Percentiles rank a stretch among this genome's conserved stretches.
These are phyloP conservation scores for Drosophila carrolli DNA, from an alignment of 1,140 invertebrate genomes.

Conservation along the genomic window DNA sequence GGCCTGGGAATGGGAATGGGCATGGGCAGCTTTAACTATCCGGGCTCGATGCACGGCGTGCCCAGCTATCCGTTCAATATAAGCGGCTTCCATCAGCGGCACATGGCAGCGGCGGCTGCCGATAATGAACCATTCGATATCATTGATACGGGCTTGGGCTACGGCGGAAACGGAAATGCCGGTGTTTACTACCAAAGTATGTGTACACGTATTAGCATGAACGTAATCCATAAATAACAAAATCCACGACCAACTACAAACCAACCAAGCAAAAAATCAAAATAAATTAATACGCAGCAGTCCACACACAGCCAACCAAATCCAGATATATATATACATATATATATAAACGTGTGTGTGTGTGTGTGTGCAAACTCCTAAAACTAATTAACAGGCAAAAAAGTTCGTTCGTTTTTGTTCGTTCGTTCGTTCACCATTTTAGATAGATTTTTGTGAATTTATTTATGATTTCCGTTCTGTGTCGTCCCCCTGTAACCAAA, in stretches of 20 bases:
- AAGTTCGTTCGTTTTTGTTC: conserved; percentile 36
- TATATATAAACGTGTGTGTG: conserved; percentile 13
- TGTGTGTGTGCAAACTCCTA: conserved; percentile 35
- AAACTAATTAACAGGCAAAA: conserved; percentile 47
- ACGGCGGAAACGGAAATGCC: conserved; percentile 74
- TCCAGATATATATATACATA: neutral
- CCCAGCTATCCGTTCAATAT: conserved; percentile 84
- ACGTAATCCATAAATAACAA: conserved; percentile 70
- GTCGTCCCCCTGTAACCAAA: conserved; percentile 73
- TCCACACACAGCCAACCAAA: conserved; percentile 14
- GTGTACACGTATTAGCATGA: conserved; percentile 80
- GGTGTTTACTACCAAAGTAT: conserved; percentile 83
- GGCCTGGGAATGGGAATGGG: conserved; percentile 16
- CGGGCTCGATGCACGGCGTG: conserved; percentile 75
- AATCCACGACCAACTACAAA: conserved; percentile 36
- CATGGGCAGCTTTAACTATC: conserved; percentile 70
- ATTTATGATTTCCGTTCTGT: conserved; percentile 64
- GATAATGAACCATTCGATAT: conserved; percentile 80
- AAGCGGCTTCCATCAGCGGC: conserved; percentile 82
- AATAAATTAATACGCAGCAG: conserved; percentile 25
- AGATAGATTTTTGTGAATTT: conserved; percentile 50
- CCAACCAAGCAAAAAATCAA: conserved; percentile 17
- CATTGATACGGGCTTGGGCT: conserved; percentile 79
- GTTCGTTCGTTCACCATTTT: conserved; percentile 55
- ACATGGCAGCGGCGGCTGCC: conserved; percentile 69